phyloP scores from a whole-genome alignment of 1,140 invertebrate genomes.

The Drosophila sturtevanti region DNA sequence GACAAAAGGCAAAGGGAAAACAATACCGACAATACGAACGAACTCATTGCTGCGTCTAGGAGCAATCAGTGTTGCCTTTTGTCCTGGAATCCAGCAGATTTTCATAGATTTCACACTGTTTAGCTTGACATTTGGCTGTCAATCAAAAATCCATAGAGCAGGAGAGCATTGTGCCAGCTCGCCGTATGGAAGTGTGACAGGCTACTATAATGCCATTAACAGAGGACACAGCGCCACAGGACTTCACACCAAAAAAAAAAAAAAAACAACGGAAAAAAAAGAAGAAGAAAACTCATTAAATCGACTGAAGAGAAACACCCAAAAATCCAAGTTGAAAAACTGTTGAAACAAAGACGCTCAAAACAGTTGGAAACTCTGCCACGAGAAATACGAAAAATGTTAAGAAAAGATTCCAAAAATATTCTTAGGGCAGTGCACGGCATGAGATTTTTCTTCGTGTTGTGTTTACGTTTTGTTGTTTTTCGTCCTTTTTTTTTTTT shows the following conservation, averaged over 20 bases:
- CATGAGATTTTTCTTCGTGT: slow-evolving; percentile 35
- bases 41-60: slow-evolving; percentile 64
- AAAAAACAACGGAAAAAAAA: slow-evolving; percentile 40
- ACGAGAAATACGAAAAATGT: slow-evolving; percentile 57
- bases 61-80: slow-evolving; percentile 72
- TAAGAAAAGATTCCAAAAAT: slow-evolving; percentile 49
- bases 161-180: slow-evolving; percentile 45
- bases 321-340: not conserved
- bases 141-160: slow-evolving; percentile 53
- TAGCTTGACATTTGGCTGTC: slow-evolving; percentile 79
- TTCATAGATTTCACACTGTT: slow-evolving; percentile 71
- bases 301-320: slow-evolving; percentile 25
- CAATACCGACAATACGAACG: slow-evolving; percentile 66
- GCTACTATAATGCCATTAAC: slow-evolving; percentile 71
- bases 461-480: not conserved
- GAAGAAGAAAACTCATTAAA: slow-evolving; percentile 70
- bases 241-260: slow-evolving; percentile 61
- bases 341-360: slow-evolving; percentile 43
- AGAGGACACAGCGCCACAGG: slow-evolving; percentile 66
- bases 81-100: slow-evolving; percentile 30
- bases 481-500: not conserved
- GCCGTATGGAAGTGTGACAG: slow-evolving; percentile 50
- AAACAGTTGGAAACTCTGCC: slow-evolving; percentile 22
- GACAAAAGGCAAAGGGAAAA: slow-evolving; percentile 55
- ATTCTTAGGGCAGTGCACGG: slow-evolving; percentile 49